Evolutionary conservation across 1,140 invertebrate species (phyloP), one percentile per base, ranked within the genome.

Genomic region (Lordiphosa collinella): DNA sequence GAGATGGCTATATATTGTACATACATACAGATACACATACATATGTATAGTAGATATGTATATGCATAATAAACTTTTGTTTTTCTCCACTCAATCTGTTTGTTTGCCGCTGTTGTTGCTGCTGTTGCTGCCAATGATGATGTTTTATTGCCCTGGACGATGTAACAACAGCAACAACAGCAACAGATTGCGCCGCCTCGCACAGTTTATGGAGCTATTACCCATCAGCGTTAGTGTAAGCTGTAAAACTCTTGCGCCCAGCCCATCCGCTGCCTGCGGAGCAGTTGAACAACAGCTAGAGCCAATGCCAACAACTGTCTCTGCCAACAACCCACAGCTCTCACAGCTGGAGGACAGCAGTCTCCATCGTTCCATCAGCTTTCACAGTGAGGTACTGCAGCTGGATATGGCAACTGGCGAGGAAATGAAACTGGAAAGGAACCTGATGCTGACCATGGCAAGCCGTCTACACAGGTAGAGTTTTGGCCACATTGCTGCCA

Each of bases 371-470:
- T 67, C 67, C 6, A 40, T 40, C 1, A 84, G 68, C 44, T 84
- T 69, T 14, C 64, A 69, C 2, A 85, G 78, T 36, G 64, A 78
- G 64, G 79, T 78, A 57, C 6, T 78, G 52, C 55, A 85, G 9
- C 16, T 85, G 43, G 43, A 84, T 16, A 7, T 82, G 58, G 38
- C 5, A 10, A 68, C 58, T 0, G 67, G 78, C 22, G 59, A 73
- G 60, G 52, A 78, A 43, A n/a, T 62, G 25, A 14, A 47, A n/a
- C 12, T 31, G 25, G 32, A 61, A 13, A n/a, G 37, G 50, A 52
- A 56, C 36, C 35, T 34, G 12, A 11, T 10, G 29, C 12, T 44
- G 3, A 13, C 13, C 22, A 11, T 44, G 8, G 22, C 29, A 22
- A 29, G 41, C 41, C 12, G 48, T 54, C 61, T 55, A 59, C 13